Base-by-base conservation (phyloP, 2,797 vertebrate genomes). In the Clarias laeviceps region DNA sequence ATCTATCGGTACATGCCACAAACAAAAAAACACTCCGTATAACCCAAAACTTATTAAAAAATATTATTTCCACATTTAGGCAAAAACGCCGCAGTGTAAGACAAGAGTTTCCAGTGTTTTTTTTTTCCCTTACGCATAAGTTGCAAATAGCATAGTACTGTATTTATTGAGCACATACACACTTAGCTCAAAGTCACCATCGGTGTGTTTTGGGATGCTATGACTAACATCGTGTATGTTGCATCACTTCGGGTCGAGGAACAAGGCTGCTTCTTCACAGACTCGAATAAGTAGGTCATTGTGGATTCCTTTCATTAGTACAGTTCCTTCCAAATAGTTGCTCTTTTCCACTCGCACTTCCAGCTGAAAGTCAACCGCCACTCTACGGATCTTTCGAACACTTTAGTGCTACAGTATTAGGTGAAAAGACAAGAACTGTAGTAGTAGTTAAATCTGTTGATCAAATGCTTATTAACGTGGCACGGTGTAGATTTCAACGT, bases 221-320 rank as follows among this genome's bases (percentile, higher is more conserved):
- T 88, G 88, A 91, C 85, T 24, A 88, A 83, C 84, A 81, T 82
- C 84, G 88, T 87, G 90, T 81, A 76, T 88, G 87, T 91, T 88
- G 57, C 91, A 93, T 93, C 92, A 90, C 89, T 91, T 29, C 69
- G 87, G 84, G 88, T 91, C 87, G 89, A 86, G 87, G 82, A 93
- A 94, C 93, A 94, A 94, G 91, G 92, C 89, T 45, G 90, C 90
- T 92, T 93, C 93, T 94, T 90, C 87, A 93, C 91, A 77, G 22
- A 82, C 89, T 82, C 59, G 4, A 82, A 92, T 91, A 95, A 94
- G 92, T 94, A 94, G 94, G 93, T 95, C 93, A 94, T 89, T 90
- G 89, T 93, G 91, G 93, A 94, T 94, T 93, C 92, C 93, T 92
- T 94, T 95, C 92, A 94, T 93, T 93, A 93, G 93, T 93, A 92